phyloP scores from a whole-genome alignment of 2,113 vertebrate genomes.

The Girardinichthys multiradiatus region DNA sequence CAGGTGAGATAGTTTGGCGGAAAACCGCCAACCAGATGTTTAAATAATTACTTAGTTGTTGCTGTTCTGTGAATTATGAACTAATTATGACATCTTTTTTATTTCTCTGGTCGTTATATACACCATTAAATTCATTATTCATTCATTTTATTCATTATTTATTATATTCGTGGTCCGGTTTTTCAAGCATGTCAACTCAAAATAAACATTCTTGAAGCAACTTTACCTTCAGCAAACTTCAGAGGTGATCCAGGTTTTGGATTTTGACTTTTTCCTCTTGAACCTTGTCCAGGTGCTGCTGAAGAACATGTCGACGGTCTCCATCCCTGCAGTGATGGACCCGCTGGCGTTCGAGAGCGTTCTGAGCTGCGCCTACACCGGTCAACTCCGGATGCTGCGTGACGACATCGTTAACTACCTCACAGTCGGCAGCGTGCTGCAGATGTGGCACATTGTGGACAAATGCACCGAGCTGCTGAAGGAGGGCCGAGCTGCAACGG shows the following conservation, averaged over 20 bases:
- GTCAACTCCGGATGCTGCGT: constrained; percentile 86
- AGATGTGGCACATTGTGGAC: constrained; percentile 98
- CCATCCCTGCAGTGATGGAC: constrained; percentile 90
- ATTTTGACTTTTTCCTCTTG: background rate
- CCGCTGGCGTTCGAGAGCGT: constrained; percentile 91
- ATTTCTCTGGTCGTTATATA: too few relatives aligned
- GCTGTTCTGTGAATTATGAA: too few relatives aligned
- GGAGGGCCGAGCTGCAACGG: constrained; percentile 64
- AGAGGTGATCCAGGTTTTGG: background rate
- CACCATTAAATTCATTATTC: too few relatives aligned
- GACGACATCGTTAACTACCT: constrained; percentile 93
- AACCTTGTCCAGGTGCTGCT: constrained; percentile 84
- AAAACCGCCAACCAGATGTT: background rate
- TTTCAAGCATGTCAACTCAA: too few relatives aligned
- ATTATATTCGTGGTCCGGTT: too few relatives aligned
- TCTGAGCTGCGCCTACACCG: constrained; percentile 89
- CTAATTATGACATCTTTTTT: too few relatives aligned
- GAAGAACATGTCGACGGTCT: constrained; percentile 90
- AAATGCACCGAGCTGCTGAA: constrained; percentile 93
- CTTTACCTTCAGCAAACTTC: too few relatives aligned
- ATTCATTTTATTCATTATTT: too few relatives aligned
- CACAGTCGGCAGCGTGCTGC: constrained; percentile 92
- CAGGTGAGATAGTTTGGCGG: constrained; percentile 72
- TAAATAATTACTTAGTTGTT: background rate
- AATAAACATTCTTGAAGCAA: too few relatives aligned